Evolutionary conservation across 2,797 vertebrate species (phyloP).

Genomic region (Micrastur ruficollis): DNA sequence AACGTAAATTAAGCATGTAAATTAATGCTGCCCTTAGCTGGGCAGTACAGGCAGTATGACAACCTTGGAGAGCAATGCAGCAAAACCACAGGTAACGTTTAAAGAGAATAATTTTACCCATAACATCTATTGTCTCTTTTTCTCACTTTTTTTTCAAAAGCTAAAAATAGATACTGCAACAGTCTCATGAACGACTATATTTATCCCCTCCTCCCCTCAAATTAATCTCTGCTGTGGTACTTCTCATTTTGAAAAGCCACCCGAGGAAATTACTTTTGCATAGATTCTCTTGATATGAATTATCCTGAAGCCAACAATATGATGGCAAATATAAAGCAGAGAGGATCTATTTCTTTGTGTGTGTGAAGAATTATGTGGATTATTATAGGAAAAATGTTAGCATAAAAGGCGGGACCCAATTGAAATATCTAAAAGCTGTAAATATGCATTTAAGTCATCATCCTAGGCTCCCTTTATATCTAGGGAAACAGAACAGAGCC

Average conservation of each 20-base stretch:
- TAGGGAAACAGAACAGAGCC: neutral
- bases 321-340: neutral
- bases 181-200: neutral
- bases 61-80: neutral
- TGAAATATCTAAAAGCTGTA: neutral
- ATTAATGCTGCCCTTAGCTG: neutral
- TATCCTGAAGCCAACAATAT: neutral
- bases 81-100: neutral
- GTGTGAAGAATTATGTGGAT: neutral
- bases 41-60: neutral
- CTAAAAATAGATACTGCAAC: neutral
- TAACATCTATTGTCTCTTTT: neutral
- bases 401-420: neutral
- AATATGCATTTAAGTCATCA: neutral
- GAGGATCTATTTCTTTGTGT: neutral
- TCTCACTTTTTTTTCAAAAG: neutral
- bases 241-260: neutral
- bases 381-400: neutral
- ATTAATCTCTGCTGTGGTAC: neutral
- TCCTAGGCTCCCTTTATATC: neutral
- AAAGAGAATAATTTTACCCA: neutral
- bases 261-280: neutral
- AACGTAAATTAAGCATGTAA: neutral
- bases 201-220: neutral
- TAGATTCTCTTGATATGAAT: neutral